Percentiles rank a stretch among this genome's conserved stretches.
Conservation (phyloP, 2,888 invertebrate species). For the Sphaerophoria rueppellii region DNA sequence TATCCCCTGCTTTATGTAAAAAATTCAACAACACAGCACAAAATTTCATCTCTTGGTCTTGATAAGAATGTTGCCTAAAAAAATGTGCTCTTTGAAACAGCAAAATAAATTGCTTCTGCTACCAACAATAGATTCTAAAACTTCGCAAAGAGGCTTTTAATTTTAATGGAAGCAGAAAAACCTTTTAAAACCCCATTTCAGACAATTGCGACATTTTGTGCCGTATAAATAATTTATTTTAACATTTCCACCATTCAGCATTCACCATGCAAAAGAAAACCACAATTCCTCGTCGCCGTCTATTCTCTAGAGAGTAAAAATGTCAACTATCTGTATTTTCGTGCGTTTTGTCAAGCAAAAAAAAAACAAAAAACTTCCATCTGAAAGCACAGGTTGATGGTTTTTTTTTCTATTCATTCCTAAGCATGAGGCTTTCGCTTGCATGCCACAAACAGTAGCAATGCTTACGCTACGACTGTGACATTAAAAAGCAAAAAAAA, state of each 20-base stretch:
- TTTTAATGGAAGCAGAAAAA: constrained; percentile 7
- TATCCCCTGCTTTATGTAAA: too few species aligned
- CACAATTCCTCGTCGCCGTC: not conserved
- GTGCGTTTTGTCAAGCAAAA: constrained; percentile 29
- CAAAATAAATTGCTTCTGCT: not conserved
- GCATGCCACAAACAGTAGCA: constrained; percentile 49
- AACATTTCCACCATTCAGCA: not conserved
- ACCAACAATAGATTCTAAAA: not conserved
- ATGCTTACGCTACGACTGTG: not conserved
- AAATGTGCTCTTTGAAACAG: not conserved
- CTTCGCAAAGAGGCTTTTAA: not conserved
- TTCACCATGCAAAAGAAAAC: constrained; percentile 12
- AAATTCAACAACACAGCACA: not conserved
- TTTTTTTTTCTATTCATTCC: constrained; percentile 7
- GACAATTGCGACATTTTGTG: constrained; percentile 26
- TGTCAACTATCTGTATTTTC: constrained; percentile 37
- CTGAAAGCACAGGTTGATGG: constrained; percentile 32
- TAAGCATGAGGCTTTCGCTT: not conserved
- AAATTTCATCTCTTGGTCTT: not conserved
- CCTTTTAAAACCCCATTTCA: constrained; percentile 40
- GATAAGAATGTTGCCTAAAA: not conserved
- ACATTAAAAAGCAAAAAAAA: constrained; percentile 22
- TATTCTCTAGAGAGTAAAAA: constrained; percentile 32
- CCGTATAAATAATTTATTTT: not conserved
- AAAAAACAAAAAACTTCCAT: constrained; percentile 13